Conservation (phyloP, 2,888 invertebrate genomes). For the Creontiades dilutus region DNA sequence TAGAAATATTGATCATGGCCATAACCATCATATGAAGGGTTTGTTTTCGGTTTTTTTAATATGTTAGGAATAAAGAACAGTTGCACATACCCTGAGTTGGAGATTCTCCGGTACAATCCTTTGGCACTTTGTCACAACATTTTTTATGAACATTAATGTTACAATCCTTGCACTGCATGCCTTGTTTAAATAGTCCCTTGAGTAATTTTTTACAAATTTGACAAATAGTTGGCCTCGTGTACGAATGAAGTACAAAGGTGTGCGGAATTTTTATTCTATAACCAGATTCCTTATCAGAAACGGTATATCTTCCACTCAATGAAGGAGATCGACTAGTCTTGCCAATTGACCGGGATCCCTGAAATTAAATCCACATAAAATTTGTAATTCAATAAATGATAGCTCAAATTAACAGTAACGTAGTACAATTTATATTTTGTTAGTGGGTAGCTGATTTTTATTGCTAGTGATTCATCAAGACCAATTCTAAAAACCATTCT, state of each 20-base stretch:
- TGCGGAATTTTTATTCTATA: constrained; percentile 90
- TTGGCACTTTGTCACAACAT: constrained; percentile 92
- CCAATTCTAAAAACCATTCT: no score
- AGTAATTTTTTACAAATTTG: constrained; percentile 97
- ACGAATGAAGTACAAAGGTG: constrained; percentile 97
- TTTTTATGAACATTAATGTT: constrained; percentile 98
- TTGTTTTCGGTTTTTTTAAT: no score
- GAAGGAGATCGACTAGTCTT: constrained; percentile 86
- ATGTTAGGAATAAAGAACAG: constrained; percentile 53
- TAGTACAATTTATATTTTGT: no score
- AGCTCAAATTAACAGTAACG: no score
- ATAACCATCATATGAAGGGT: no score
- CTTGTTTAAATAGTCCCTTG: constrained; percentile 96
- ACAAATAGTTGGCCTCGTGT: constrained; percentile 97
- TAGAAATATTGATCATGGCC: no score
- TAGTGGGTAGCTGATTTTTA: no score
- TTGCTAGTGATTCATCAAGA: no score
- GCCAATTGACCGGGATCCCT: constrained; percentile 49
- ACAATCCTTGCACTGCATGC: constrained; percentile 97
- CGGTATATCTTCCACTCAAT: constrained; percentile 84
- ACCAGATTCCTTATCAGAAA: constrained; percentile 86
- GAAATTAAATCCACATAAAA: background rate
- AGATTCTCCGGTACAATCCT: constrained; percentile 92
- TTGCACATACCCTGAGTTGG: constrained; percentile 70
- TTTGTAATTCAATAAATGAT: no score